phyloP scores from a whole-genome alignment of 2,888 invertebrate species.

The Lypha dubia region DNA sequence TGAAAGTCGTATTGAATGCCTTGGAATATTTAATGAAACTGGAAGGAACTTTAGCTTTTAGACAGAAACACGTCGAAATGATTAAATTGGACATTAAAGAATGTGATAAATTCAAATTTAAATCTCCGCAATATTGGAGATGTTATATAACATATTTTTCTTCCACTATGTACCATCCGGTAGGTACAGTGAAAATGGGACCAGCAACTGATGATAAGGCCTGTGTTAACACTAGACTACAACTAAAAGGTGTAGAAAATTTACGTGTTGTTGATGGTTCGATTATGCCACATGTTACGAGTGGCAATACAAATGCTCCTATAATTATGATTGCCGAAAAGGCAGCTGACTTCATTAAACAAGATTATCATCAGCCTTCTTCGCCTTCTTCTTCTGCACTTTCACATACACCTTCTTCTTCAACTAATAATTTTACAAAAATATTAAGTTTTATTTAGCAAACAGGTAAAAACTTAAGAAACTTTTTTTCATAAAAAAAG shows the following conservation, averaged over 20 bases:
- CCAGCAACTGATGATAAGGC: slow-evolving; percentile 85
- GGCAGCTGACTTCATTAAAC: slow-evolving; percentile 85
- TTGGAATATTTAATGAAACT: slow-evolving; percentile 82
- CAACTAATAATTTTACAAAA: background rate
- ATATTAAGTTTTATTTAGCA: background rate
- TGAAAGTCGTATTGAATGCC: slow-evolving; percentile 83
- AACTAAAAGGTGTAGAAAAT: slow-evolving; percentile 86
- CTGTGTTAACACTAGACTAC: slow-evolving; percentile 87
- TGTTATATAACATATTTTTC: slow-evolving; percentile 87
- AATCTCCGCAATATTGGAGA: slow-evolving; percentile 84
- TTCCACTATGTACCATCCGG: slow-evolving; percentile 87
- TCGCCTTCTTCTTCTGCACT: background rate
- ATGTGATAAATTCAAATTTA: slow-evolving; percentile 76
- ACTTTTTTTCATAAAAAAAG: too few species aligned
- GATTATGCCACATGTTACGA: slow-evolving; percentile 89
- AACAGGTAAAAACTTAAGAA: background rate
- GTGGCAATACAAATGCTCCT: slow-evolving; percentile 92
- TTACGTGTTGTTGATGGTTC: slow-evolving; percentile 89
- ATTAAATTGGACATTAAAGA: slow-evolving; percentile 70
- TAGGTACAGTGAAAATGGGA: slow-evolving; percentile 89
- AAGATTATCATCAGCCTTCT: slow-evolving; percentile 70
- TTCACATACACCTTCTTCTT: too few species aligned
- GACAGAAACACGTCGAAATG: slow-evolving; percentile 78
- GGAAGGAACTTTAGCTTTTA: slow-evolving; percentile 82
- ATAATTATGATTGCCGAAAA: slow-evolving; percentile 94